Conservation (phyloP, 2,113 vertebrate genomes). For the Columbina picui region DNA sequence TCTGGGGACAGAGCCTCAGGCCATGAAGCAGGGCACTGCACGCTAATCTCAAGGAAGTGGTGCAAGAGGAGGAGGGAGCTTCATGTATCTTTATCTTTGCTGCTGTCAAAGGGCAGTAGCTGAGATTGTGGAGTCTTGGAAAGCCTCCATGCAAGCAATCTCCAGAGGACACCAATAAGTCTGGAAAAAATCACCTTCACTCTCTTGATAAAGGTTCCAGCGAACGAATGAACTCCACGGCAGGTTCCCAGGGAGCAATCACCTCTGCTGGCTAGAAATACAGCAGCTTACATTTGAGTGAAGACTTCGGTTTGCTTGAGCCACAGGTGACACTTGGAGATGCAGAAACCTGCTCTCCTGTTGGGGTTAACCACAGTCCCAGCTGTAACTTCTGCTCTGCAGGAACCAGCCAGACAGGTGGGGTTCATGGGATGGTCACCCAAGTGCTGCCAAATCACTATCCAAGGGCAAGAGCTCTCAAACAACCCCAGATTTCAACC, state of each 20-base stretch:
- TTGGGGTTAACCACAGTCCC: not conserved
- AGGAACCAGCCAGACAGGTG: not conserved
- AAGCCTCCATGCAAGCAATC: not conserved
- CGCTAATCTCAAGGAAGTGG: not conserved
- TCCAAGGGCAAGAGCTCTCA: not conserved
- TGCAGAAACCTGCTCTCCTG: not conserved
- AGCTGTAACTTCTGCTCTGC: not conserved
- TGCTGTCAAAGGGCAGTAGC: slow-evolving; percentile 61
- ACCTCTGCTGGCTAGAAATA: not conserved
- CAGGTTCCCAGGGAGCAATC: not conserved
- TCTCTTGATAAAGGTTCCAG: slow-evolving; percentile 53
- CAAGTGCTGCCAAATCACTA: not conserved
- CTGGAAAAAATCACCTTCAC: slow-evolving; percentile 53
- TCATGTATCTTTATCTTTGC: slow-evolving; percentile 25
- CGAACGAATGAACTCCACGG: not conserved
- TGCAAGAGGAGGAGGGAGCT: not conserved
- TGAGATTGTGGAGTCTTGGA: slow-evolving; percentile 16
- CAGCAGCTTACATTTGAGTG: not conserved
- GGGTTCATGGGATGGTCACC: not conserved
- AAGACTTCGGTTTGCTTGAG: not conserved
- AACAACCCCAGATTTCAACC: not conserved
- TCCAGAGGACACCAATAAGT: not conserved
- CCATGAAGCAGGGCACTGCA: not conserved
- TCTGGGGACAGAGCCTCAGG: not conserved
- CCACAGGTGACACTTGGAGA: not conserved